Base-by-base conservation (phyloP, 2,888 invertebrate species). In the Helleia helle region DNA sequence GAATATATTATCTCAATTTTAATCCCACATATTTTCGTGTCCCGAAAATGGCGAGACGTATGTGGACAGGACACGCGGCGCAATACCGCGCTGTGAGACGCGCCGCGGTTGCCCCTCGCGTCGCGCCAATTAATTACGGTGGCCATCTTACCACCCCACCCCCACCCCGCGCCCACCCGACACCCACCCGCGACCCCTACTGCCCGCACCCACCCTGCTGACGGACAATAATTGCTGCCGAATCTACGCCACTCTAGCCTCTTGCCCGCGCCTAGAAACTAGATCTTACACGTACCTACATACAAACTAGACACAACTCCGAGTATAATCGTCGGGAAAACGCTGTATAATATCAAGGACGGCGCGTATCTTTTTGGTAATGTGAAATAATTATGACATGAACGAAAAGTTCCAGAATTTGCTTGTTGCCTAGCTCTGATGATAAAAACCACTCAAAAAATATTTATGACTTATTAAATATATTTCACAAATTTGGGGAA, bases 41-140 rank as follows among this genome's bases (percentile, higher is more conserved):
- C 12, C 30, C 11, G 28, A 2, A 41, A 1, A 11, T 38, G 15
- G 59, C 50, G 61, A 15, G 44, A 2, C 1, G 11, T 31, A 31
- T n/a, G 18, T 11, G 17, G 11, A 54, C 55, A 41, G 3, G 44
- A 52, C 54, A 62, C 75, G 71, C 76, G 73, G 74, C 72, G 76
- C 77, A 71, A 71, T 71, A 71, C 75, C 76, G 79, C 79, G 79
- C 67, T 70, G 64, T 67, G 72, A 72, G 75, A 72, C 77, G 73
- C 72, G 76, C 71, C 77, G 80, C 76, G 80, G 79, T 75, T 74
- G 75, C 73, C 80, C 75, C 80, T 74, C 75, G 81, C 81, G 83
- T 83, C 79, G 80, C 77, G 79, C 80, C 83, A 83, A 83, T 83
- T 83, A 83, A 83, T 83, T 83, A 83, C 79, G 83, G 83, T 76